phyloP scores from a whole-genome alignment of 2,797 vertebrate genomes.

The Lacerta agilis region DNA sequence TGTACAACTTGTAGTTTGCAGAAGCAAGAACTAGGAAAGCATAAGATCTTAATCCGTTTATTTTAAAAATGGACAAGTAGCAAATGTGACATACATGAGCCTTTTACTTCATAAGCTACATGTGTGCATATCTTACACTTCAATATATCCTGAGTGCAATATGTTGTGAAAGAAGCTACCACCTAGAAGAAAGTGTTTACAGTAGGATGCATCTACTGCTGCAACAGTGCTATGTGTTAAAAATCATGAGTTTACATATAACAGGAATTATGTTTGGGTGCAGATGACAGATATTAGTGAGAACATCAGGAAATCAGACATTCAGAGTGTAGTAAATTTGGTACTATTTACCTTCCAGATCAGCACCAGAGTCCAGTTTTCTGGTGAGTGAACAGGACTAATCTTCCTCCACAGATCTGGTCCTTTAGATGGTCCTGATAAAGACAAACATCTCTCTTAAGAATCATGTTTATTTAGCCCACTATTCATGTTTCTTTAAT shows the following conservation, averaged over 20 bases:
- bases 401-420: slow-evolving; percentile 86
- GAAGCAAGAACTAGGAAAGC: neutral
- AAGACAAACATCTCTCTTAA: slow-evolving; percentile 12
- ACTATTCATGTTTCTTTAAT: neutral
- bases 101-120: neutral
- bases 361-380: slow-evolving; percentile 73
- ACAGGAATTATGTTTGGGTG: neutral
- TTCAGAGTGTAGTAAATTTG: neutral
- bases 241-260: neutral
- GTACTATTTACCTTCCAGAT: slow-evolving; percentile 86
- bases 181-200: neutral
- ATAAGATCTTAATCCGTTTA: neutral
- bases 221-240: neutral
- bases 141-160: neutral
- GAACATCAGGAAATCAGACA: neutral
- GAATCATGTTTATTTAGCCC: neutral
- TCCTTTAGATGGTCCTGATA: slow-evolving; percentile 82
- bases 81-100: neutral
- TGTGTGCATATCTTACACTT: neutral
- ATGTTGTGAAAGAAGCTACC: neutral
- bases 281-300: neutral
- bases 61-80: neutral
- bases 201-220: neutral
- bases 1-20: neutral
- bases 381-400: slow-evolving; percentile 14